Conservation (phyloP, 2,797 vertebrate species). For the Spatula clypeata region DNA sequence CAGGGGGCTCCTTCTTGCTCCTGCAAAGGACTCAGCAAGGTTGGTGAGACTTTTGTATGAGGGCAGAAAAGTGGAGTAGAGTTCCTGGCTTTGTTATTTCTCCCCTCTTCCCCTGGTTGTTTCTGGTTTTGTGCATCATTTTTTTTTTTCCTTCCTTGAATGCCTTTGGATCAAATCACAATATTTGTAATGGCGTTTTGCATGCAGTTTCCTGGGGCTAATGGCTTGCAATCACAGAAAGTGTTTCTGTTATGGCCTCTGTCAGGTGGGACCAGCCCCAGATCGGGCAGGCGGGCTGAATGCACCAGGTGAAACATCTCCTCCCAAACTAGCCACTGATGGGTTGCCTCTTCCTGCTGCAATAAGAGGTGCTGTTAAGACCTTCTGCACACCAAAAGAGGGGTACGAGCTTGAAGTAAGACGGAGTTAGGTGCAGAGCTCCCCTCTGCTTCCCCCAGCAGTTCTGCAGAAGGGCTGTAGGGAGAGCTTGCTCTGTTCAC, state of each 20-base stretch:
- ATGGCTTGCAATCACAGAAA: neutral
- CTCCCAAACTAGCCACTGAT: fast-evolving
- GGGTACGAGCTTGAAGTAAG: neutral
- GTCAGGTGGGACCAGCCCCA: neutral
- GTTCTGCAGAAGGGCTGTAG: fast-evolving
- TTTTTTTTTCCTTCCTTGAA: neutral
- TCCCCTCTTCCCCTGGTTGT: fast-evolving
- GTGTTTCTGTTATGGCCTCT: neutral
- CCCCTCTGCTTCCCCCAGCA: neutral
- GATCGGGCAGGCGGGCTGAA: neutral
- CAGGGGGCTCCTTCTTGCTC: fast-evolving
- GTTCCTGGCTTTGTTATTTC: neutral
- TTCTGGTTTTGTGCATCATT: fast-evolving
- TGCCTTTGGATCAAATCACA: neutral
- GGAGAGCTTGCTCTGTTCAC: neutral
- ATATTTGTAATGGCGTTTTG: neutral
- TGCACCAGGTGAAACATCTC: neutral
- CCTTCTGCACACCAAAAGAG: neutral
- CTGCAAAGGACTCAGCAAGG: neutral
- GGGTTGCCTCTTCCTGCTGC: neutral
- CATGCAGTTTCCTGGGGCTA: neutral
- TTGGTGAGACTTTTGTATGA: neutral
- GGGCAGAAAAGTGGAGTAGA: neutral
- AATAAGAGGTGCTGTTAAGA: neutral
- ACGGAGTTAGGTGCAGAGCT: neutral